phyloP scores from a whole-genome alignment of 30 jellyfish, hydroid and myxozoan genomes.

The Aurelia coerulea region DNA sequence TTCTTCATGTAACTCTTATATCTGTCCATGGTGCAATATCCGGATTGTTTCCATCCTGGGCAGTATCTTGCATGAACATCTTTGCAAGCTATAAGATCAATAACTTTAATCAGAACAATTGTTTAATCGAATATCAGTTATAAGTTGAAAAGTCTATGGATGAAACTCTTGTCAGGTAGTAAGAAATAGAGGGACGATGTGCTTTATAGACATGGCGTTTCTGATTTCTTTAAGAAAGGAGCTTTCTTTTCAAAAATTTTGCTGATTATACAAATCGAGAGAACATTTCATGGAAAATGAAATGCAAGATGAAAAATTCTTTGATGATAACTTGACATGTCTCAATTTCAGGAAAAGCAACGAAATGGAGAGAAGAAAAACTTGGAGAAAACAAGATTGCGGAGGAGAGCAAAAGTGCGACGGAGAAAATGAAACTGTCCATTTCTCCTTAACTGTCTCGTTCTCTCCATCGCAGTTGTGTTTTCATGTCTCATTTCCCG shows the following conservation, averaged over 20 bases:
- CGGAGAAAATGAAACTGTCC: background rate
- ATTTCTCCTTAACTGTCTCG: background rate
- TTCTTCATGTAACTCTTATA: constrained; percentile 19
- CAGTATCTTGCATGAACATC: constrained; percentile 18
- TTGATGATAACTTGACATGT: too few species aligned
- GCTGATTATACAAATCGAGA: too few species aligned
- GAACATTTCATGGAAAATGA: background rate
- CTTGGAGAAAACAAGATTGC: background rate
- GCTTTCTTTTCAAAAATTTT: too few species aligned
- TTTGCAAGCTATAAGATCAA: constrained; percentile 10
- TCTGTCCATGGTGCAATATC: constrained; percentile 32
- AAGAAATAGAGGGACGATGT: too few species aligned
- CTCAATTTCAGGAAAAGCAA: background rate
- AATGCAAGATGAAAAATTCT: background rate
- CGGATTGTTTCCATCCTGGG: constrained; percentile 31
- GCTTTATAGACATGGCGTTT: too few species aligned
- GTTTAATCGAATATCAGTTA: background rate
- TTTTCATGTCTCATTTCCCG: too few species aligned
- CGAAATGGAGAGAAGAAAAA: background rate
- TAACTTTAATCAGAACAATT: background rate
- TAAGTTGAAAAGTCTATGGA: background rate
- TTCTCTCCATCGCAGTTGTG: background rate
- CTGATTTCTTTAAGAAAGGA: too few species aligned
- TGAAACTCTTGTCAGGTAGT: background rate
- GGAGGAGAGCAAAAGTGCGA: background rate